Evolutionary conservation across 1,140 invertebrate genomes (phyloP).

Genomic region (Ooceraea biroi): DNA sequence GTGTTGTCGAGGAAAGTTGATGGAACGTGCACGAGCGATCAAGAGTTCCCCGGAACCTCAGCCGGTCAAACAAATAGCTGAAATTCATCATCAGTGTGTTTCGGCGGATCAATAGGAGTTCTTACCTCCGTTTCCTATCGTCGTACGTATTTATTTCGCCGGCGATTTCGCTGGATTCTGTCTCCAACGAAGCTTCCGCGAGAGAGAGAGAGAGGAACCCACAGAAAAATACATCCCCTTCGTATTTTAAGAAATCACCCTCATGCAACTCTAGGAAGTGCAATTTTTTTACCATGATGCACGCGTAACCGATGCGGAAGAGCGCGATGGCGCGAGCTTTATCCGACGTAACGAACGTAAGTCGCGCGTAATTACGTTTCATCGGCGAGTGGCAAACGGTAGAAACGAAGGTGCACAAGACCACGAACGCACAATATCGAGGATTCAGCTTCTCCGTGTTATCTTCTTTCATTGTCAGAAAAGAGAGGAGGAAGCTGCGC

Average conservation of each 20-base stretch:
- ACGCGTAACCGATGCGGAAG: background rate
- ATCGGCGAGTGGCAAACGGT: slow-evolving; percentile 22
- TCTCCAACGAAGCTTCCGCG: background rate
- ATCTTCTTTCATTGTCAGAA: background rate
- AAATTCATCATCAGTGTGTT: slow-evolving; percentile 53
- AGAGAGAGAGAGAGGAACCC: background rate
- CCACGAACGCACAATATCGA: background rate
- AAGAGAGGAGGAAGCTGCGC: background rate
- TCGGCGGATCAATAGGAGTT: slow-evolving; percentile 41
- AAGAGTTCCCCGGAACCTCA: background rate
- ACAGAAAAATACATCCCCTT: no score
- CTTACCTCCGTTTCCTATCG: slow-evolving; percentile 23
- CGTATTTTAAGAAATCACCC: background rate
- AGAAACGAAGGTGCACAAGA: background rate
- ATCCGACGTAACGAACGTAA: slow-evolving; percentile 23
- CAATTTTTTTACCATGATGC: background rate
- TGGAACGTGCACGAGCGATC: background rate
- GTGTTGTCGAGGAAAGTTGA: background rate
- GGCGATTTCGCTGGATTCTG: background rate
- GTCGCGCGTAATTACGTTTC: slow-evolving; percentile 1
- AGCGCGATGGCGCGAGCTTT: background rate
- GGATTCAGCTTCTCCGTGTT: background rate
- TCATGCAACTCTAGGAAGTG: background rate
- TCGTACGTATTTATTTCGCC: background rate
- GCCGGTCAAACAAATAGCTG: slow-evolving; percentile 22